A percentile compares a stretch with the other conserved stretches of the same genome.
phyloP scores from a whole-genome alignment of 2,113 vertebrate species.

The Tringa solitaria region DNA sequence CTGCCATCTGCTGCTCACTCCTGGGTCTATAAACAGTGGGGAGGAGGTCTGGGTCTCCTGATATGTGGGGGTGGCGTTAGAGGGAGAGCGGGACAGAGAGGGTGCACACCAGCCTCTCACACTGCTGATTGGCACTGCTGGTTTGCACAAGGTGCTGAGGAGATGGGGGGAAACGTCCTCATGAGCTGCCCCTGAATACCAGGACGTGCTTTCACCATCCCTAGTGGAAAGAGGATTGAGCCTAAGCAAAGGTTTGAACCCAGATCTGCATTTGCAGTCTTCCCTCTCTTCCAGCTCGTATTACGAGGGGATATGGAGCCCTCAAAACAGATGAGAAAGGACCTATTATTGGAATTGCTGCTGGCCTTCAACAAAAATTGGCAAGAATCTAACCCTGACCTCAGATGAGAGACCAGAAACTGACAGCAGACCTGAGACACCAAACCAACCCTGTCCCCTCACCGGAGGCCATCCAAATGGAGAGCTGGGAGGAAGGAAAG shows the following conservation, averaged over 20 bases:
- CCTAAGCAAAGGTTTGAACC: background rate
- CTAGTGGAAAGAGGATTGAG: background rate
- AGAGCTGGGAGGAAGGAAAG: background rate
- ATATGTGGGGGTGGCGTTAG: background rate
- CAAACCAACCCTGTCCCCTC: background rate
- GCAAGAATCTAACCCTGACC: background rate
- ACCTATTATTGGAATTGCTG: background rate
- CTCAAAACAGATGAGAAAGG: background rate
- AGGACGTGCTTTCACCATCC: background rate
- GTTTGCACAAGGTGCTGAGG: background rate
- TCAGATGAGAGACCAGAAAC: background rate
- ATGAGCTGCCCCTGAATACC: background rate
- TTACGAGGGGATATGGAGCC: background rate
- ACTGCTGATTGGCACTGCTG: background rate
- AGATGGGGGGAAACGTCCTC: background rate
- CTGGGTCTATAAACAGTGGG: background rate
- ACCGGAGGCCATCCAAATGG: background rate
- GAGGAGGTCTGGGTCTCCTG: background rate
- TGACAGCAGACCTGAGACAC: background rate
- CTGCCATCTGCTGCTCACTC: constrained; percentile 40
- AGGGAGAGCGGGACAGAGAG: background rate
- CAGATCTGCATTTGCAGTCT: background rate
- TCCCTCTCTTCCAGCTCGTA: background rate
- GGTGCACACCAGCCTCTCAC: background rate
- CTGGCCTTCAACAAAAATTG: background rate